Base-by-base conservation (phyloP, 2,113 vertebrate genomes). In the Macquaria ambigua region DNA sequence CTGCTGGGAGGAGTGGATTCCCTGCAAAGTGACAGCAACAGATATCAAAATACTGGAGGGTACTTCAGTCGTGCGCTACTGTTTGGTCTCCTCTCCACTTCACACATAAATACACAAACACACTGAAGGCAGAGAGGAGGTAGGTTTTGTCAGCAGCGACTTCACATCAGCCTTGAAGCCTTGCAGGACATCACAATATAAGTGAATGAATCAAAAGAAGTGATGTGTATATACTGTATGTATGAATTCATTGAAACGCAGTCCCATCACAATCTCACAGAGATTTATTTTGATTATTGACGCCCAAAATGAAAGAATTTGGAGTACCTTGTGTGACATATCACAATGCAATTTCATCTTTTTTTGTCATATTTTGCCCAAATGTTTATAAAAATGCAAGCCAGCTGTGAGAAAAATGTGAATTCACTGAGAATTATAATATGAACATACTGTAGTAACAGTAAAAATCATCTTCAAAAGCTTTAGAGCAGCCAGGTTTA, bases 11-110 rank as follows among this genome's bases (percentile, higher is more conserved):
- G 55, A 85, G 77, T 3, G 70, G 68, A 80, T 61, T 84, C 74
- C 78, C 86, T 55, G 73, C 70, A 78, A 82, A 89, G 82, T 79
- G 86, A 92, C 81, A 82, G 79, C 77, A 82, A 74, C 69, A 86
- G 69, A 92, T 80, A 89, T 48, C 0, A 82, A 84, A 77, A 88
- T 81, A 85, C 87, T 55, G 59, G 77, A 82, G 84, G 77, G 58
- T 75, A 31, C 79, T 85, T 28, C 69, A 81, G 76, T 84, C 74
- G 68, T 18, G 74, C 64, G 15, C 66, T 50, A 3, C 59, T 39
- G 77, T 69, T 69, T 37, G 74, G 67, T 73, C 28, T 81, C 23
- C 58, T 83, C 58, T 48, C 7, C 70, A 77, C 78, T 74, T 74
- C 68, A 80, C 83, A 87, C 77, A 61, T 25, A 83, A 74, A 81